Evolutionary conservation across 2,888 invertebrate species (phyloP), one percentile per base, ranked within the genome.

Genomic region (Lasioglossum figueresi): DNA sequence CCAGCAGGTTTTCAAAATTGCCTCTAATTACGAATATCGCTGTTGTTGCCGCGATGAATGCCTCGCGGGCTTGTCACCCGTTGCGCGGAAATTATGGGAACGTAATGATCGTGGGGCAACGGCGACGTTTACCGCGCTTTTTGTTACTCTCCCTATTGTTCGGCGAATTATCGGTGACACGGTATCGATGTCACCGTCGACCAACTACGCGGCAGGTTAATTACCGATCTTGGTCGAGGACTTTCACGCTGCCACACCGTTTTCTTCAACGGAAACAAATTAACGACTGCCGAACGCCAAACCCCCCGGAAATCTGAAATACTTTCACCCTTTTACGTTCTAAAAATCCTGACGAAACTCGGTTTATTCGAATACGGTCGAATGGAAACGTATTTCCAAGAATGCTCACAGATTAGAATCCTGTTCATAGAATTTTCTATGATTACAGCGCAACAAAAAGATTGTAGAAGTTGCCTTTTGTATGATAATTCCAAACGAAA

Each of bases 11-110:
- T 84, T 86, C 79, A 79, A 89, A 88, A 88, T 88, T 88, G 79
- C 87, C 82, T 84, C 83, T 87, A 89, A 89, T 89, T 89, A 89
- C 84, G 84, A 78, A 84, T 82, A 86, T 88, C 84, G 82, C 70
- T 27, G 79, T 81, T 79, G 79, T 73, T 59, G 14, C 63, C 56
- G 31, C 73, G 71, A 75, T 70, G 34, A 52, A 40, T 48, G 72
- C 73, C 40, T 37, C 37, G 37, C 77, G 16, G 68, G 70, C 80
- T 87, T 76, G 87, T 84, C 87, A 79, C 79, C 77, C 84, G 81
- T 81, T 80, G 74, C 81, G 52, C 77, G 76, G 71, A 82, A 86
- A 83, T 87, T 74, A 77, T 76, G 81, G 43, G 59, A 74, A 76
- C 72, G 83, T 43, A 80, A 87, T 87, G 66, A 82, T 87, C 84